Base-by-base conservation (phyloP, 2,797 vertebrate species). In the Rallus crepitans region DNA sequence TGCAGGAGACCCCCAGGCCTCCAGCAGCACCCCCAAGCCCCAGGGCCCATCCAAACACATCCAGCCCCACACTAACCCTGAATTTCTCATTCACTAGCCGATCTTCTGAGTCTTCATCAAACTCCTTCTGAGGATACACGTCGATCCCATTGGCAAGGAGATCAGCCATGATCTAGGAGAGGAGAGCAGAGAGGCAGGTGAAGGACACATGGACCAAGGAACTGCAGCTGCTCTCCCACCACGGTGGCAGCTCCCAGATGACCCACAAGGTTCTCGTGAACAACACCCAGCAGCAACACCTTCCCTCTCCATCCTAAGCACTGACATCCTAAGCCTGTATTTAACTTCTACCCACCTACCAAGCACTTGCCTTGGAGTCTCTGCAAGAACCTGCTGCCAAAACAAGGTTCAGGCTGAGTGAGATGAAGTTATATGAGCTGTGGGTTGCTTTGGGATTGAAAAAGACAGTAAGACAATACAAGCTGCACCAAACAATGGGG, bases 41-140 rank as follows among this genome's bases (percentile, higher is more conserved):
- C 65, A 89, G 64, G 59, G 19, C 55, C 19, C 70, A 13, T 7
- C 53, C 40, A 23, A 48, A 18, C 52, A 31, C 27, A 37, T 3
- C 40, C 65, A 37, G 28, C 18, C 65, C 2, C 0, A 1, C 47
- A 91, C 98, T 98, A 83, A 99, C 99, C 97, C 99, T 98, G 97
- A 99, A 99, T 96, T 99, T 99, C 93, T 99, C 99, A 3, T 99
- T 99, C 92, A 99, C 99, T 97, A 98, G 98, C 80, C 99, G 97
- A 98, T 99, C 99, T 94, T 99, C 99, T 0, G 98, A 97, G 40
- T 99, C 99, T 94, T 99, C 99, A 10, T 99, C 99, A 91, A 99
- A 99, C 95, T 99, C 99, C 92, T 99, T 99, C 98, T 99, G 99
- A 25, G 99, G 99, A 88, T 99, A 99, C 71, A 99, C 99, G 0